Evolutionary conservation across 2,888 invertebrate species (phyloP).

Genomic region (Notodonta ziczac): DNA sequence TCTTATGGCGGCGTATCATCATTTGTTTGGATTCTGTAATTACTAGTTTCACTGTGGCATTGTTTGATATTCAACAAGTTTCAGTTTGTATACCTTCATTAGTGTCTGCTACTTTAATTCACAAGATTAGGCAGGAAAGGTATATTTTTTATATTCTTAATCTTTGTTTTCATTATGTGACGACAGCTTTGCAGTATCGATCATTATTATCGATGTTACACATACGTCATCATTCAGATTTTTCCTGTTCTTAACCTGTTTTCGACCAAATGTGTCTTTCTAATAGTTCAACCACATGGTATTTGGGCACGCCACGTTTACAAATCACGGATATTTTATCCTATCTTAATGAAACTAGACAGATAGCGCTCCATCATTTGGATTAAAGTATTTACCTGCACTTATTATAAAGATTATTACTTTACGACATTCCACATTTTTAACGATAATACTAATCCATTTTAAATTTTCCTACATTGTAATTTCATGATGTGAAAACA

Average conservation of each 20-base stretch:
- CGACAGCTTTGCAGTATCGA: too few relatives aligned
- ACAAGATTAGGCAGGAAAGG: too few relatives aligned
- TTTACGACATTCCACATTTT: conserved; percentile 1
- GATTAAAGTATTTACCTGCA: conserved; percentile 1
- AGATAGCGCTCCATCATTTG: not conserved
- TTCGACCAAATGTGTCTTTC: not conserved
- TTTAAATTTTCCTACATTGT: not conserved
- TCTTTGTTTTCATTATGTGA: too few relatives aligned
- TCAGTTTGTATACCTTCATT: not conserved
- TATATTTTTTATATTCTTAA: too few relatives aligned
- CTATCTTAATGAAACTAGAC: too few relatives aligned
- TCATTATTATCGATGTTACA: too few relatives aligned
- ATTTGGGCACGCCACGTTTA: not conserved
- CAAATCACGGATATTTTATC: not conserved
- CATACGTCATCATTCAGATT: too few relatives aligned
- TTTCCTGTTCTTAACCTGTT: not conserved
- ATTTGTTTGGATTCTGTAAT: conserved; percentile 6
- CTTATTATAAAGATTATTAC: conserved; percentile 2
- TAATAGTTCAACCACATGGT: not conserved
- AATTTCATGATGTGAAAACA: not conserved
- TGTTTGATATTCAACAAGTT: conserved; percentile 1
- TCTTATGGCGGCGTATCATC: conserved; percentile 17
- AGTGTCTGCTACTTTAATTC: not conserved
- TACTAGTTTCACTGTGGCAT: not conserved
- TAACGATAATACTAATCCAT: conserved; percentile 5